Base-by-base conservation (phyloP, 2,113 vertebrate genomes). In the Climacteris rufus region DNA sequence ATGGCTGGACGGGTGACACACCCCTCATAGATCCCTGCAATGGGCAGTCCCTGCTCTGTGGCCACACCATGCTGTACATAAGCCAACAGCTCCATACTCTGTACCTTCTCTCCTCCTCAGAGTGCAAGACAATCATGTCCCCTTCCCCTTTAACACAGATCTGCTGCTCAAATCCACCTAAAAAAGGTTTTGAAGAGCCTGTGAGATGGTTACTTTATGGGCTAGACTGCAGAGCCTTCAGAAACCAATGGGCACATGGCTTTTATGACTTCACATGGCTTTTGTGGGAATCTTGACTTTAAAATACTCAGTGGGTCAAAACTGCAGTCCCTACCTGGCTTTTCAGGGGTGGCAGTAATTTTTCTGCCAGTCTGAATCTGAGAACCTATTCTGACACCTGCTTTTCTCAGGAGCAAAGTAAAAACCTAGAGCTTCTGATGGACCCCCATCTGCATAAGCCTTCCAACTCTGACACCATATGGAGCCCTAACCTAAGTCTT, bases 21-120 rank as follows among this genome's bases (percentile, higher is more conserved):
- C 10, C 27, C 25, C 83, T 39, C 2, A 0, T 0, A 39, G 52
- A 8, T 33, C 18, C 25, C 40, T 74, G 27, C 56, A 28, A 4
- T 0, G 33, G 35, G 12, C 35, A 44, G 13, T 11, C 31, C 24
- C 52, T 63, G 60, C 21, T 25, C 70, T 56, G 37, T 18, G 40
- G 35, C 37, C 37, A 66, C 63, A 22, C 37, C 37, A 11, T 0
- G 0, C 10, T 82, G 57, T 8, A 39, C 22, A 25, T 7, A 52
- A 70, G 6, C 30, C n/a, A 70, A 17, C 6, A 69, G 9, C 8
- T 40, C 6, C 12, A 45, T 5, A 25, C 24, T 65, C 39, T 85
- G 44, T 40, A 49, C 33, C 47, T 78, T 70, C 15, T 20, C 21
- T 72, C 7, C 25, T 68, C 52, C 21, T 56, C 57, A 49, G 35